Evolutionary conservation across 1,140 invertebrate species (phyloP).

Genomic region (Wasmannia auropunctata): DNA sequence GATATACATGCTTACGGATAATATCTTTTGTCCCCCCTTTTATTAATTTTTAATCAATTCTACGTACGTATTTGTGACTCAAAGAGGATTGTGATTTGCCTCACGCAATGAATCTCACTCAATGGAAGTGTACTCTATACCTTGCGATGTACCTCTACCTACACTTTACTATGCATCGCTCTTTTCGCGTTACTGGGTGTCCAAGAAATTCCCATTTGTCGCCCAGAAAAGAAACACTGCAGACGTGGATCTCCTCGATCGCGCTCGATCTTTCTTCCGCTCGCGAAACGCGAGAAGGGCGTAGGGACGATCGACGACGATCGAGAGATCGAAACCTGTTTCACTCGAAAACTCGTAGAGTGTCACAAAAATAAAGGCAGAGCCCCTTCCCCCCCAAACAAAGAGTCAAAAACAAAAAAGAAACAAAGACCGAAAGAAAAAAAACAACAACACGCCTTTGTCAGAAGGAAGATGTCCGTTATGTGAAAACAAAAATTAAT

Average conservation of each 20-base stretch:
- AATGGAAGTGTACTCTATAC: conserved; percentile 41
- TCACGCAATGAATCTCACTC: conserved; percentile 45
- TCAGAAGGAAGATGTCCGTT: conserved; percentile 58
- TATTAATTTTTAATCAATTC: not conserved
- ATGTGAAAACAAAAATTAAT: conserved; percentile 39
- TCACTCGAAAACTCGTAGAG: conserved; percentile 11
- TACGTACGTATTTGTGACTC: conserved; percentile 15
- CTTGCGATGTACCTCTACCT: conserved; percentile 40
- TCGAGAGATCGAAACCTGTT: conserved; percentile 10
- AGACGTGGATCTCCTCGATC: conserved; percentile 32
- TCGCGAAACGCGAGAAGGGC: not conserved
- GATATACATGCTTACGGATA: not conserved
- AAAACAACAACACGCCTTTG: conserved; percentile 22
- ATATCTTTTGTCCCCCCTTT: not conserved
- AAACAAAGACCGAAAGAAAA: conserved; percentile 32
- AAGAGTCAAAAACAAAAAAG: conserved; percentile 22
- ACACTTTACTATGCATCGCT: conserved; percentile 45
- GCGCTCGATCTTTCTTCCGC: conserved; percentile 38
- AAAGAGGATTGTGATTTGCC: conserved; percentile 31
- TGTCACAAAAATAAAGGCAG: conserved; percentile 33
- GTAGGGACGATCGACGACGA: conserved; percentile 28
- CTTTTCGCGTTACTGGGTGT: conserved; percentile 30
- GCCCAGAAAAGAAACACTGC: conserved; percentile 38
- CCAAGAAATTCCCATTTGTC: conserved; percentile 17
- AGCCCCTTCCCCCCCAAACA: not conserved